phyloP scores from a whole-genome alignment of 1,140 invertebrate genomes.

The Drosophila mauritiana region DNA sequence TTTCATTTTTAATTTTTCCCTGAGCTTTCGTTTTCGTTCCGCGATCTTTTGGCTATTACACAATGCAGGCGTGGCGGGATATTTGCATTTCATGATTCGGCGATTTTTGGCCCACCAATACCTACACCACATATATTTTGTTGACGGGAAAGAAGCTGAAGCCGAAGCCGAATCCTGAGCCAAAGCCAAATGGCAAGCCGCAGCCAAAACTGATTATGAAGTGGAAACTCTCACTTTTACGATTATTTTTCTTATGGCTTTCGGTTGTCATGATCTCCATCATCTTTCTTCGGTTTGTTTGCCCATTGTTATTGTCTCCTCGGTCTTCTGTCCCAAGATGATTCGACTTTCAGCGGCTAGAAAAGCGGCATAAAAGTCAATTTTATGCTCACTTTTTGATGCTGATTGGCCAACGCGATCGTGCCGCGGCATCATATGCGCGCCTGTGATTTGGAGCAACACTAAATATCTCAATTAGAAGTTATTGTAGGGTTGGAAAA shows the following conservation, averaged over 20 bases:
- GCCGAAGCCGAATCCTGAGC: slow-evolving; percentile 13
- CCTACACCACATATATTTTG: not conserved
- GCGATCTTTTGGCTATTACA: slow-evolving; percentile 55
- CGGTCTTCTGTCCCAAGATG: slow-evolving; percentile 72
- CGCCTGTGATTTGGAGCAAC: slow-evolving; percentile 74
- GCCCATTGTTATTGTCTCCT: slow-evolving; percentile 61
- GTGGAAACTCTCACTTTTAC: slow-evolving; percentile 82
- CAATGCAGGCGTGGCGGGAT: slow-evolving; percentile 54
- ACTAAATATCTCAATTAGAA: slow-evolving; percentile 82
- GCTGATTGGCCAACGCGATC: slow-evolving; percentile 67
- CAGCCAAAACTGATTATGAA: slow-evolving; percentile 66
- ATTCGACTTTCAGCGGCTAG: slow-evolving; percentile 72
- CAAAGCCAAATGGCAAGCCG: slow-evolving; percentile 45
- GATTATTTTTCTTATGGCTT: slow-evolving; percentile 81
- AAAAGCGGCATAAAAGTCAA: slow-evolving; percentile 78
- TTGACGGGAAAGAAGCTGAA: slow-evolving; percentile 36
- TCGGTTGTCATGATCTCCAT: slow-evolving; percentile 60
- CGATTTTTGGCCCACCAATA: slow-evolving; percentile 8
- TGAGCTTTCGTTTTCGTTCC: slow-evolving; percentile 39
- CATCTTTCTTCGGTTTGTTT: slow-evolving; percentile 24
- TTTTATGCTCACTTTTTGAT: slow-evolving; percentile 79
- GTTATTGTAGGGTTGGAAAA: slow-evolving; percentile 57
- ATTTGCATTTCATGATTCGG: slow-evolving; percentile 59
- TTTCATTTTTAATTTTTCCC: slow-evolving; percentile 16
- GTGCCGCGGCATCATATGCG: slow-evolving; percentile 53